Conservation (phyloP, 2,113 vertebrate species). For the Hyla sarda region DNA sequence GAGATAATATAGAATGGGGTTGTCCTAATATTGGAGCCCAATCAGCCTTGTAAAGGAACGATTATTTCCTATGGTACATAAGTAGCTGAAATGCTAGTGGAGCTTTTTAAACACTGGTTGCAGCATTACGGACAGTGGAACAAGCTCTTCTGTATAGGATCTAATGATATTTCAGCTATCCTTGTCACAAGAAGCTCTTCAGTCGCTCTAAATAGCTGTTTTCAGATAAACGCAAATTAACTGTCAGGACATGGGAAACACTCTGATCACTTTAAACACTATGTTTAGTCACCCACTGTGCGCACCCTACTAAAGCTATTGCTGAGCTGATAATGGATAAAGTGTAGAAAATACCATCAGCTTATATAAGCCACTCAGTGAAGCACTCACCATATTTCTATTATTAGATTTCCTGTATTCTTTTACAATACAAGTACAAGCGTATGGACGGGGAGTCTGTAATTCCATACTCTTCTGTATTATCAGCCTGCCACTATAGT, state of each 20-base stretch:
- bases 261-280: conserved; percentile 15
- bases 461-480: neutral
- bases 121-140: neutral
- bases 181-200: neutral
- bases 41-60: no score
- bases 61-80: neutral
- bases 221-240: conserved; percentile 22
- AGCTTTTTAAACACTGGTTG: neutral
- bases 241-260: conserved; percentile 1
- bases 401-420: neutral
- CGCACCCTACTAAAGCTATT: neutral
- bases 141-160: neutral
- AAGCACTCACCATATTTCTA: neutral
- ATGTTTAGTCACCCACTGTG: conserved; percentile 12
- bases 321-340: neutral
- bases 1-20: no score
- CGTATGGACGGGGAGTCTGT: neutral
- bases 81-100: neutral
- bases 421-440: neutral
- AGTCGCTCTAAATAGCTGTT: conserved; percentile 9
- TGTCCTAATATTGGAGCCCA: no score
- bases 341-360: neutral
- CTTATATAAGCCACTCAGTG: neutral
- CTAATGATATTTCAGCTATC: neutral
- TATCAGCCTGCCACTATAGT: neutral